These are phyloP conservation scores for Metridium senile DNA, from an alignment of 92 coral and sea anemone genomes.

Conservation along the genomic window DNA sequence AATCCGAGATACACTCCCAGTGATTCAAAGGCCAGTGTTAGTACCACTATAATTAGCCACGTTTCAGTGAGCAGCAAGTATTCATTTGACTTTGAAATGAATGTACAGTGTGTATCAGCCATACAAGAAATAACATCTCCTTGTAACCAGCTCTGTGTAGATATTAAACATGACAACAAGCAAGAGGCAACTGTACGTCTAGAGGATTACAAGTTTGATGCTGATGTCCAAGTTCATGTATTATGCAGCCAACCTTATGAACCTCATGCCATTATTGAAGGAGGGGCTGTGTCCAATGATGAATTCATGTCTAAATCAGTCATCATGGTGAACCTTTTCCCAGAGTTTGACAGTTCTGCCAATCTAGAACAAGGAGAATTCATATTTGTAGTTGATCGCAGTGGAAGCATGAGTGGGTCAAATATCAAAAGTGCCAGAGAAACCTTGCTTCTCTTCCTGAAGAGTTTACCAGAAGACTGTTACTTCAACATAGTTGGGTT, in stretches of 20 bases:
- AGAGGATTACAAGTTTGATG: conserved; percentile 50
- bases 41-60: conserved; percentile 39
- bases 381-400: conserved; percentile 87
- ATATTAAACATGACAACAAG: conserved; percentile 42
- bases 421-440: conserved; percentile 64
- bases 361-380: conserved; percentile 73
- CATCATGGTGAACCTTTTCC: conserved; percentile 80
- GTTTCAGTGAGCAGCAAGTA: conserved; percentile 65
- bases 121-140: conserved; percentile 76
- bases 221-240: conserved; percentile 61
- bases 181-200: conserved; percentile 51
- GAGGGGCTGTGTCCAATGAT: conserved; percentile 55
- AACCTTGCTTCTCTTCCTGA: conserved; percentile 78
- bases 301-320: conserved; percentile 69
- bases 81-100: conserved; percentile 68
- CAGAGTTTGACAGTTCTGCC: conserved; percentile 67
- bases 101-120: conserved; percentile 64
- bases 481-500: conserved; percentile 89
- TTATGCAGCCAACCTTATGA: conserved; percentile 56
- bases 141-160: conserved; percentile 51
- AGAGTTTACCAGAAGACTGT: conserved; percentile 86
- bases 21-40: conserved; percentile 48
- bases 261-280: conserved; percentile 70
- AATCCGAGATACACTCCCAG: conserved; percentile 83
- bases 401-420: conserved; percentile 82